phyloP scores from a whole-genome alignment of 2,113 vertebrate genomes.

The Ptilonorhynchus violaceus region DNA sequence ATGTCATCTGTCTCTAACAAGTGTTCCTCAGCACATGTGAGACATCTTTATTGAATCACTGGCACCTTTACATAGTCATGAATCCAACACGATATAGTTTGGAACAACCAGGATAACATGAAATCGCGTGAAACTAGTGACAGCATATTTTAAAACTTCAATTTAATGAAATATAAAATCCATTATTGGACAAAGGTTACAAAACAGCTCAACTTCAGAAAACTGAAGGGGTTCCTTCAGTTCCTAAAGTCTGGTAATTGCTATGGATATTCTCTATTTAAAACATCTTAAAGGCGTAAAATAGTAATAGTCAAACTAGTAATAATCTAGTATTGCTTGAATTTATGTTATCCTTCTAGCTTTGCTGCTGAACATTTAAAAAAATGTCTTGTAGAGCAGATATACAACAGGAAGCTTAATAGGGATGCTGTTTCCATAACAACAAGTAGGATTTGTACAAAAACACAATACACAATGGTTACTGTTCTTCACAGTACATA shows the following conservation, averaged over 20 bases:
- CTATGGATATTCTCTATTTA: background rate
- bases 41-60: background rate
- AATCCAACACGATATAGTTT: no score
- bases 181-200: background rate
- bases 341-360: slow-evolving; percentile 34
- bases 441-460: slow-evolving; percentile 77
- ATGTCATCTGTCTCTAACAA: background rate
- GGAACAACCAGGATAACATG: background rate
- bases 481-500: slow-evolving; percentile 68
- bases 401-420: slow-evolving; percentile 71
- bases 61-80: background rate
- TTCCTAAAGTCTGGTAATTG: background rate
- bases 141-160: background rate
- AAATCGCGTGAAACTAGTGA: slow-evolving; percentile 25
- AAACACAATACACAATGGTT: slow-evolving; percentile 69
- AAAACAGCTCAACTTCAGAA: background rate
- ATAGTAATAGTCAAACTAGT: background rate
- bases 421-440: slow-evolving; percentile 79
- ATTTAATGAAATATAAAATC: background rate
- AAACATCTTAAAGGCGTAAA: slow-evolving; percentile 2
- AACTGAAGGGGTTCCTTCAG: background rate
- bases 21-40: background rate
- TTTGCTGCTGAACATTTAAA: slow-evolving; percentile 59
- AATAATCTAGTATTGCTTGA: slow-evolving; percentile 2
- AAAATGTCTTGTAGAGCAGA: slow-evolving; percentile 52